Evolutionary conservation across 2,113 vertebrate genomes (phyloP), one percentile per base, ranked within the genome.

Genomic region (Sula dactylatra): DNA sequence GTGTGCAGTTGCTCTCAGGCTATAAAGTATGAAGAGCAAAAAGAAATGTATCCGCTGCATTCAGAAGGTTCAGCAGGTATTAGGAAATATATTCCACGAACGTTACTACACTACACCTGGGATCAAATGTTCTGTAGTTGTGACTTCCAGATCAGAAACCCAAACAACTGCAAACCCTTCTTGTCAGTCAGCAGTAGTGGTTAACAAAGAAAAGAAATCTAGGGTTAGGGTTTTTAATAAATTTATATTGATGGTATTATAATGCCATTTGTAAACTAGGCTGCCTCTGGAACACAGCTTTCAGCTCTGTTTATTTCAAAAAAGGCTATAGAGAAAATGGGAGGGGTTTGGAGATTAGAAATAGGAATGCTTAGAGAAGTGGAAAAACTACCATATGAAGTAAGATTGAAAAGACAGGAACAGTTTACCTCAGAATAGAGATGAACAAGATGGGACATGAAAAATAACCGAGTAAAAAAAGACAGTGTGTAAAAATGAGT

Each of bases 341-440:
- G 67, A 89, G 44, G 34, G 62, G 14, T 61, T 79, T 84, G 76
- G 78, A 95, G 65, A 93, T 34, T 52, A 77, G 76, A 64, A 95
- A 82, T 94, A 90, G 72, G 92, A 91, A 95, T 73, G 90, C 73
- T 90, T 96, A 93, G 74, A 90, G 78, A 90, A 88, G 89, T 96
- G 93, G 90, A 94, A 95, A 96, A 96, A 80, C 64, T 56, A 94
- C 81, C 74, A 11, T 80, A 74, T 69, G 84, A 93, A 91, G 70
- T 94, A 72, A 91, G 96, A 97, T 91, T 94, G 92, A 93, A 96
- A 96, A 96, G 94, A 95, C 91, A 95, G 78, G 78, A 94, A 44
- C 78, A 85, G 84, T 96, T 97, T 96, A 82, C 84, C 93, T 93
- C 62, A 76, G 70, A 82, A 85, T n/a, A 82, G 76, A 88, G 45